Evolutionary conservation across 1,140 invertebrate species (phyloP), one percentile per base, ranked within the genome.

Genomic region (Thaumetopoea pityocampa): DNA sequence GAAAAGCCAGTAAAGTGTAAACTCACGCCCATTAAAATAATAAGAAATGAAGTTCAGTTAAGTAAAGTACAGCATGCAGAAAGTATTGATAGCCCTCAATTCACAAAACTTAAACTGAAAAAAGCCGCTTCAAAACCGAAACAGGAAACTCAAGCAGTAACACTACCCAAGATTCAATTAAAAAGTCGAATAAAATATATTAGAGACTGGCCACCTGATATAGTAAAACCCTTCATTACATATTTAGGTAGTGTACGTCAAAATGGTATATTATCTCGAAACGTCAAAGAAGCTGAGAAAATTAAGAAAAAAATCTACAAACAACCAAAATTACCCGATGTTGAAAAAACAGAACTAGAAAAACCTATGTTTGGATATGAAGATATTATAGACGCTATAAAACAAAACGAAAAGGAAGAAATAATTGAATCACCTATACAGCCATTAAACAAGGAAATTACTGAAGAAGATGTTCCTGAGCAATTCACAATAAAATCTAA

Each of bases 181-280:
- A 90, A 90, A 49, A 92, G 91, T 67, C 81, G 88, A 42, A 89
- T 92, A 7, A 87, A 63, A 37, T 87, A 86, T 30, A 60, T 89
- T 9, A 68, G 71, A 30, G 86, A 88, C 46, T 92, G 89, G 83
- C 90, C 90, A 7, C 86, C 90, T 41, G 37, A 69, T 20, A 65
- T 89, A 26, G 61, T 86, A 38, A 86, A 82, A 40, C 88, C 88
- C 4, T 32, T 67, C n/a, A 70, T 91, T 5, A 87, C 68, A 5
- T 43, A 67, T 24, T 50, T 91, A 1, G 84, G 87, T 50, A 83
- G 87, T 70, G 74, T 88, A 15, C 64, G 85, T 32, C 76, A 92
- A 68, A 87, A 87, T 62, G 91, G 91, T 22, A 87, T 91, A 49
- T 60, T 92, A 18, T 91, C 90, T 1, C 85, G 91, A 67, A 92